These are phyloP conservation scores for Zeus faber DNA, from an alignment of 2,113 vertebrate species.

Conservation along the genomic window DNA sequence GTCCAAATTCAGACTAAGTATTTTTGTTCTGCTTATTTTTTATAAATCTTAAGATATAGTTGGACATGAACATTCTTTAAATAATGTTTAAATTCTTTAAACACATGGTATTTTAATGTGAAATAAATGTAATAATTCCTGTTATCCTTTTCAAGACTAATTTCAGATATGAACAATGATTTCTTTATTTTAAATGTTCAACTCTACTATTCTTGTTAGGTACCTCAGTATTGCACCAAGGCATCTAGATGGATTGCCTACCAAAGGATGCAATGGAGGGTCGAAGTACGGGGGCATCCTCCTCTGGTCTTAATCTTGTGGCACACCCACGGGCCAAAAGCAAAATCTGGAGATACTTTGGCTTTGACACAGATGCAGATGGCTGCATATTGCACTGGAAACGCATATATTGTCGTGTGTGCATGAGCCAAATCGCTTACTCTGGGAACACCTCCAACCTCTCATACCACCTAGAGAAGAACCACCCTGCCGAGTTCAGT, in stretches of 20 bases:
- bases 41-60: no score
- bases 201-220: conserved; percentile 84
- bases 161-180: not conserved
- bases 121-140: not conserved
- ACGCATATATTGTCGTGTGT: conserved; percentile 87
- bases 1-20: not conserved
- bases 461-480: conserved; percentile 89
- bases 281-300: conserved; percentile 75
- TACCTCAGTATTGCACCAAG: conserved; percentile 78
- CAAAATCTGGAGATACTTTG: conserved; percentile 93
- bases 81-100: not conserved
- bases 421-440: conserved; percentile 88
- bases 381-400: conserved; percentile 90
- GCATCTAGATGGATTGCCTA: conserved; percentile 65
- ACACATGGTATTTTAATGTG: not conserved
- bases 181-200: conserved; percentile 74
- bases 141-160: not conserved
- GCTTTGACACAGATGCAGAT: conserved; percentile 86
- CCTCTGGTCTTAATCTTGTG: conserved; percentile 84
- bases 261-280: conserved; percentile 80
- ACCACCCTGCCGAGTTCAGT: conserved; percentile 83
- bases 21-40: no score
- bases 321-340: conserved; percentile 89
- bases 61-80: not conserved
- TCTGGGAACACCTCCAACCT: conserved; percentile 91